Conservation (phyloP, 1,140 invertebrate genomes). For the Meloidogyne exigua region DNA sequence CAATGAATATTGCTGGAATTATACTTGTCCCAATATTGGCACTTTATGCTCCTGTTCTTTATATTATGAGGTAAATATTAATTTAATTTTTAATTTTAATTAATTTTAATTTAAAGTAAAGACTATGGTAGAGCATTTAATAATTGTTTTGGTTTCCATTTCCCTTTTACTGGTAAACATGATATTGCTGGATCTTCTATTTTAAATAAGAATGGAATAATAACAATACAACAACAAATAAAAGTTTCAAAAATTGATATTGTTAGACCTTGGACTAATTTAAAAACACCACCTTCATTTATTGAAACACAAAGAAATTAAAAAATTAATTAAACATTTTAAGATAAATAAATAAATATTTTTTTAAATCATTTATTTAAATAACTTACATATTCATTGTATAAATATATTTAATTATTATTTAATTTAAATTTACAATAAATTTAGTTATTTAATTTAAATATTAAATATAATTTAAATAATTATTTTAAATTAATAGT, state of each 20-base stretch:
- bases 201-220: background rate
- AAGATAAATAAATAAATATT: too few species aligned
- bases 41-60: conserved; percentile 8
- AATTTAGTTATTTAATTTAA: too few species aligned
- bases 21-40: conserved; percentile 11
- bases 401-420: too few species aligned
- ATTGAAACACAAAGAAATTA: background rate
- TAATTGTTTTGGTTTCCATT: background rate
- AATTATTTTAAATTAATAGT: too few species aligned
- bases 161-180: background rate
- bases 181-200: background rate
- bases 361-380: too few species aligned
- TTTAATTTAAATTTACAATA: too few species aligned
- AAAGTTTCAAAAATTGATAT: background rate
- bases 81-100: background rate
- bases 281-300: background rate
- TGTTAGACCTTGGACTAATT: background rate
- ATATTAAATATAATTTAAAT: too few species aligned
- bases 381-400: too few species aligned
- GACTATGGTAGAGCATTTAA: background rate
- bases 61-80: background rate
- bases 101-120: background rate
- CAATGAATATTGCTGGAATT: conserved; percentile 13
- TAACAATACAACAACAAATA: background rate
- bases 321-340: background rate